Percentiles rank a stretch among this genome's conserved stretches.
Evolutionary conservation across 1,140 invertebrate species (phyloP).

Genomic region (Drosophila pandora): DNA sequence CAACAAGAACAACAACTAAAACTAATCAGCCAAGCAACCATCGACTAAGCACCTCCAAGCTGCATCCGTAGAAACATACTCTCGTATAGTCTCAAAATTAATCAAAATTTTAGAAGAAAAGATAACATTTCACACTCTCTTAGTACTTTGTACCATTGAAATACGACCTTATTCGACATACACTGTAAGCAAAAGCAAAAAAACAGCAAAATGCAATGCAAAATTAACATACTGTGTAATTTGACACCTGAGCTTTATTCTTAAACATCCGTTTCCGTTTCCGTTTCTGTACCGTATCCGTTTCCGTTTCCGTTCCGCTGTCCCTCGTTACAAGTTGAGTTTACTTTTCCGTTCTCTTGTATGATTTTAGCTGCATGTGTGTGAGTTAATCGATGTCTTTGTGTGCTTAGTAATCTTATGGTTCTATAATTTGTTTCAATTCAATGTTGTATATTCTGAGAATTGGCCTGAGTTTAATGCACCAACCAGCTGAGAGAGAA

Average conservation of each 20-base stretch:
- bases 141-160: conserved; percentile 40
- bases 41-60: conserved; percentile 46
- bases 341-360: not conserved
- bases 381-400: conserved; percentile 44
- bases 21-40: conserved; percentile 40
- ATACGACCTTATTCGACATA: conserved; percentile 48
- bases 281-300: conserved; percentile 8
- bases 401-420: conserved; percentile 35
- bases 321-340: not conserved
- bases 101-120: conserved; percentile 26
- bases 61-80: conserved; percentile 47
- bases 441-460: conserved; percentile 35
- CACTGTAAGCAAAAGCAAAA: conserved; percentile 74
- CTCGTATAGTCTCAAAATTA: conserved; percentile 30
- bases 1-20: conserved; percentile 39
- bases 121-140: conserved; percentile 65
- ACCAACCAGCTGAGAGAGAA: conserved; percentile 17
- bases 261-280: conserved; percentile 3
- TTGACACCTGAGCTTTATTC: conserved; percentile 60
- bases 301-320: conserved; percentile 26
- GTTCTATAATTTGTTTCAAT: conserved; percentile 34
- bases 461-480: conserved; percentile 44
- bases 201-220: conserved; percentile 25
- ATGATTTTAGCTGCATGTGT: conserved; percentile 68
- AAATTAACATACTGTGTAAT: conserved; percentile 43